phyloP scores from a whole-genome alignment of 1,140 invertebrate genomes.

The Leptinotarsa lineolata region DNA sequence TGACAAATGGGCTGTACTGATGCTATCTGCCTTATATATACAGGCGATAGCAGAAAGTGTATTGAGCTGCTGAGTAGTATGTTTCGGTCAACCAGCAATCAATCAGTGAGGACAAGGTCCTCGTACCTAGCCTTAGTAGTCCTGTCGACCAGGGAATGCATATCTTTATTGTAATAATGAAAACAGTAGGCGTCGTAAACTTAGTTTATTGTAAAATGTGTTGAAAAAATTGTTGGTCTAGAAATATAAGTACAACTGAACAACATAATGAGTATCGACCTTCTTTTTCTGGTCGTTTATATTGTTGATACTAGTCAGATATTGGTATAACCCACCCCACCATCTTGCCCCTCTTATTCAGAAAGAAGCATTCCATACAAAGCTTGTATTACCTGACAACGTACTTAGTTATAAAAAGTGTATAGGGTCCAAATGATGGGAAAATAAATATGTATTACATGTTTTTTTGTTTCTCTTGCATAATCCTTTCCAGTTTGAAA shows the following conservation, averaged over 20 bases:
- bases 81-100: constrained; percentile 36
- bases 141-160: constrained; percentile 53
- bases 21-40: neutral
- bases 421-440: constrained; percentile 59
- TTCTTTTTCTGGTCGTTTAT: constrained; percentile 35
- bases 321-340: constrained; percentile 53
- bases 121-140: constrained; percentile 48
- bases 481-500: neutral
- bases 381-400: constrained; percentile 59
- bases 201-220: constrained; percentile 54
- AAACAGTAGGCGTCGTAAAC: constrained; percentile 48
- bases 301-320: constrained; percentile 57
- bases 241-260: constrained; percentile 51
- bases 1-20: constrained; percentile 1
- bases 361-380: constrained; percentile 57
- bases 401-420: constrained; percentile 58
- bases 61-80: constrained; percentile 17
- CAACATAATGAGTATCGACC: constrained; percentile 42
- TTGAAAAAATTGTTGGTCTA: constrained; percentile 52
- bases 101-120: constrained; percentile 40
- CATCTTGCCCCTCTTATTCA: constrained; percentile 54
- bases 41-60: neutral
- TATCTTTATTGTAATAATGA: constrained; percentile 54
- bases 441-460: constrained; percentile 58
- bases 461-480: constrained; percentile 10